A percentile compares a stretch with the other conserved stretches of the same genome.
phyloP scores from a whole-genome alignment of 23 tunicate species.

The Halocynthia roretzi region DNA sequence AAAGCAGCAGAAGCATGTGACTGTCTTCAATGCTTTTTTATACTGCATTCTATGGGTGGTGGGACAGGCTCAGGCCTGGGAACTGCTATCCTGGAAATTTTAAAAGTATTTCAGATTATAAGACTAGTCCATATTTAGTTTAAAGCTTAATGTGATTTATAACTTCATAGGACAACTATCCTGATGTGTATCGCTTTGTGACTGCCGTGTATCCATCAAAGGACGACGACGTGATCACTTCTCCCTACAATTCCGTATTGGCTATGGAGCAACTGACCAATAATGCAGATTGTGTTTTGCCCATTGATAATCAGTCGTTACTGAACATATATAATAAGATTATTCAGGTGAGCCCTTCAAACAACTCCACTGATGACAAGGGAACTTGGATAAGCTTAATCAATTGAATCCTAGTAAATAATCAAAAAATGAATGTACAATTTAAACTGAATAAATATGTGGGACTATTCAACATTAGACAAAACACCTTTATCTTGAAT shows the following conservation, averaged over 20 bases:
- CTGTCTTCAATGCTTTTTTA: slow-evolving; percentile 89
- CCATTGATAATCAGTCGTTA: slow-evolving; percentile 83
- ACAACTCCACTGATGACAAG: not conserved
- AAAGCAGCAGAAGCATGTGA: slow-evolving; percentile 96
- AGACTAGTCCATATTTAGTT: not conserved
- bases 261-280: slow-evolving; percentile 94
- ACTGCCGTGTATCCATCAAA: slow-evolving; percentile 90
- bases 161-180: slow-evolving; percentile 49
- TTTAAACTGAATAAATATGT: too few species aligned
- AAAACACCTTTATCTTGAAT: too few species aligned
- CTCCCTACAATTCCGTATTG: slow-evolving; percentile 90
- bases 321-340: slow-evolving; percentile 65
- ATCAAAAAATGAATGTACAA: not conserved
- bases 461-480: too few species aligned
- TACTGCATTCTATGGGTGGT: slow-evolving; percentile 99
- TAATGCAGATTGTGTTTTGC: slow-evolving; percentile 93
- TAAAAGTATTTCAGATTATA: slow-evolving; percentile 8
- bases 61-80: slow-evolving; percentile 99
- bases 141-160: not conserved
- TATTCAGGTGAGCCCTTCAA: slow-evolving; percentile 17
- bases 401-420: not conserved
- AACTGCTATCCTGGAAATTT: slow-evolving; percentile 62
- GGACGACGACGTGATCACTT: slow-evolving; percentile 97
- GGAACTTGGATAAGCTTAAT: too few species aligned
- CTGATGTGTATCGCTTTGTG: slow-evolving; percentile 92